These are phyloP conservation scores for Parasteatoda tepidariorum DNA, from an alignment of 1,140 invertebrate genomes.

Conservation along the genomic window DNA sequence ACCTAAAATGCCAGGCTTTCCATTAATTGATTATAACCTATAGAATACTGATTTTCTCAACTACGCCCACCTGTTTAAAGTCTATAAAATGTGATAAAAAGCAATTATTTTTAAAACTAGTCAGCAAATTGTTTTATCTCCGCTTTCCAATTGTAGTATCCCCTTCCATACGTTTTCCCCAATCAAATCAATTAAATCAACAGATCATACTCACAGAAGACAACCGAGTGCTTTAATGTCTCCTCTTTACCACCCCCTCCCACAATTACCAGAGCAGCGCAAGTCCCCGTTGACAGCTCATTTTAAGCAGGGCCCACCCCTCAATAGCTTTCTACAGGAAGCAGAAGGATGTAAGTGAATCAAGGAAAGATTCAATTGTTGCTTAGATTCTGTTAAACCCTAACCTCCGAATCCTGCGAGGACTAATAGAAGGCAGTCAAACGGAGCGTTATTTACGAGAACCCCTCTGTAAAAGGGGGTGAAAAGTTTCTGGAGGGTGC, in stretches of 20 bases:
- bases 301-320: slow-evolving; percentile 19
- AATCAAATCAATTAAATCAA: too few species aligned
- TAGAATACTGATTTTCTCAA: too few species aligned
- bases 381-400: slow-evolving; percentile 2
- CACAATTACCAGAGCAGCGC: slow-evolving; percentile 23
- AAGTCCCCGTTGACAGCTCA: slow-evolving; percentile 40
- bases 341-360: slow-evolving; percentile 34
- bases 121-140: too few species aligned
- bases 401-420: slow-evolving; percentile 38
- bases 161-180: too few species aligned
- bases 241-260: slow-evolving; percentile 24
- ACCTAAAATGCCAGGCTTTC: too few species aligned
- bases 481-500: not conserved
- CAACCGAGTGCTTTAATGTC: slow-evolving; percentile 11
- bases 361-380: slow-evolving; percentile 41
- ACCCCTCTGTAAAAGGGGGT: not conserved
- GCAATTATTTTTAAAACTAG: too few species aligned
- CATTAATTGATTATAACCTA: too few species aligned
- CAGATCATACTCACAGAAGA: too few species aligned
- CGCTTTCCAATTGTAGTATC: too few species aligned
- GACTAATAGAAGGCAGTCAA: slow-evolving; percentile 17
- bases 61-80: too few species aligned
- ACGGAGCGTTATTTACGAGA: slow-evolving; percentile 46
- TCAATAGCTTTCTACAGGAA: not conserved
- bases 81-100: too few species aligned